Conservation (phyloP, 1,140 invertebrate genomes). For the Doryteuthis pealeii region DNA sequence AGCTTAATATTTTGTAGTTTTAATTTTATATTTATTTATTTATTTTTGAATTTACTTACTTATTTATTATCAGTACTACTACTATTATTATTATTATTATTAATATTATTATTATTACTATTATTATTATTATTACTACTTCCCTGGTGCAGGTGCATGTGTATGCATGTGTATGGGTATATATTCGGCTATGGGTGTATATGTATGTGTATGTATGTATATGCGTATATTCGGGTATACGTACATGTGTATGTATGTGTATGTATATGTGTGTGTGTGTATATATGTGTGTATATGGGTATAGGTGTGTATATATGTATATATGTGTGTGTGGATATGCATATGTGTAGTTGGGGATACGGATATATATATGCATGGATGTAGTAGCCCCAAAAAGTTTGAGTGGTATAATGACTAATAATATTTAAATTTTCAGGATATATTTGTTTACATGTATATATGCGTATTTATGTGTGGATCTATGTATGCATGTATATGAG, state of each 20-base stretch:
- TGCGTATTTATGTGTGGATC: neutral
- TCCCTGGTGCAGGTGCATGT: too few species aligned
- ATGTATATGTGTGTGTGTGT: neutral
- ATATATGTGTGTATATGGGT: neutral
- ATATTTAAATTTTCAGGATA: too few species aligned
- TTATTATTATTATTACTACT: too few species aligned
- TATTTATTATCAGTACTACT: too few species aligned
- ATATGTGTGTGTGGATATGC: neutral
- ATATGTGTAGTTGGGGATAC: neutral
- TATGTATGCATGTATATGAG: neutral
- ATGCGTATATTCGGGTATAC: neutral
- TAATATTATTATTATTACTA: too few species aligned
- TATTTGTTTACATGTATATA: neutral
- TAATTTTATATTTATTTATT: too few species aligned
- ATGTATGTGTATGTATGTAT: neutral
- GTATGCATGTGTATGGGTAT: neutral
- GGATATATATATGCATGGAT: neutral
- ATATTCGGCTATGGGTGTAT: neutral
- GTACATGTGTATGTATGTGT: neutral
- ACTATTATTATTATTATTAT: too few species aligned
- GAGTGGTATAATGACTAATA: too few species aligned
- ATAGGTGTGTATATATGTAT: neutral
- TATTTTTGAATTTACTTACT: too few species aligned
- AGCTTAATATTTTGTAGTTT: too few species aligned
- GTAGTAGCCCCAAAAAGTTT: neutral